These are phyloP conservation scores for Orbicella faveolata DNA, from an alignment of 64 coral and sea anemone genomes.

Conservation along the genomic window DNA sequence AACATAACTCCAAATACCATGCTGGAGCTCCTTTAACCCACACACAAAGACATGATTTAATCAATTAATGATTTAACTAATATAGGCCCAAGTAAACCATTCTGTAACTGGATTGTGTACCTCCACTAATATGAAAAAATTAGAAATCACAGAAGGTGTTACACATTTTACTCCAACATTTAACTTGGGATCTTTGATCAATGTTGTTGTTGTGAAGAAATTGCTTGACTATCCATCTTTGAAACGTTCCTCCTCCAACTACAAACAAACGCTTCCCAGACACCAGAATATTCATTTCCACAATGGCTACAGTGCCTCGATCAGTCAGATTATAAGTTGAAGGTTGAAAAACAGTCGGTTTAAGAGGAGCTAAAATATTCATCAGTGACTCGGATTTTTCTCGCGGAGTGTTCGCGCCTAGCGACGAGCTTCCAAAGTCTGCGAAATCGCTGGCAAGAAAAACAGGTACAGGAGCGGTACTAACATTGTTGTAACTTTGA, in stretches of 20 bases:
- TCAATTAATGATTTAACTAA: too few relatives aligned
- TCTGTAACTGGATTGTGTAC: too few relatives aligned
- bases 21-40: too few relatives aligned
- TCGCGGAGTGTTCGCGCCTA: background rate
- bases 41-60: too few relatives aligned
- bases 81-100: too few relatives aligned
- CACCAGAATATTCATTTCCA: slow-evolving; percentile 92
- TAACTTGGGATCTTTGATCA: too few relatives aligned
- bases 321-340: slow-evolving; percentile 49
- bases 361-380: slow-evolving; percentile 43
- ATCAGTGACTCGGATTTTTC: slow-evolving; percentile 52
- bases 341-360: slow-evolving; percentile 52
- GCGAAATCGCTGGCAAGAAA: slow-evolving; percentile 88
- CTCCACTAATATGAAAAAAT: too few relatives aligned
- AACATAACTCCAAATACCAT: too few relatives aligned
- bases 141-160: too few relatives aligned
- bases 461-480: slow-evolving; percentile 31
- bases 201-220: slow-evolving; percentile 33
- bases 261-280: slow-evolving; percentile 71
- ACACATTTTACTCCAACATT: too few relatives aligned
- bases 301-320: slow-evolving; percentile 78
- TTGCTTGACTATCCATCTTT: slow-evolving; percentile 82
- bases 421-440: slow-evolving; percentile 69
- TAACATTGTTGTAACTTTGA: background rate
- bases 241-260: slow-evolving; percentile 87